These are phyloP conservation scores for Rhea americana DNA, from an alignment of 2,113 vertebrate genomes.

Conservation along the genomic window DNA sequence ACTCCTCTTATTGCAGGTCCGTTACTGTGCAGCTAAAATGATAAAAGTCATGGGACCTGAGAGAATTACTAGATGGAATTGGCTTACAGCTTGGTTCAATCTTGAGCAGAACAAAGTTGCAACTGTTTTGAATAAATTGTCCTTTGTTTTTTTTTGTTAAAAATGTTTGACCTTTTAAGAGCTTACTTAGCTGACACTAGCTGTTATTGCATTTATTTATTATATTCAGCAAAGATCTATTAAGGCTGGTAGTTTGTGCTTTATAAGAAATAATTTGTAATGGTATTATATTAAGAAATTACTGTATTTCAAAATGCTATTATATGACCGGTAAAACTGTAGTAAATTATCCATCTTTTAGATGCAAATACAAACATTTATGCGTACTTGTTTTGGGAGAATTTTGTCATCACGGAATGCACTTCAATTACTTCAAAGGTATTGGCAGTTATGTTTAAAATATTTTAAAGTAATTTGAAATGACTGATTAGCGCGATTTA, in stretches of 20 bases:
- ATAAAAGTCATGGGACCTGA: not conserved
- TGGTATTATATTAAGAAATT: not conserved
- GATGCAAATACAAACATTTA: conserved; percentile 82
- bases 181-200: not conserved
- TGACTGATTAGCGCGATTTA: not conserved
- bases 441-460: conserved; percentile 2
- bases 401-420: conserved; percentile 81
- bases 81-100: not conserved
- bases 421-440: conserved; percentile 82
- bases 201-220: not conserved
- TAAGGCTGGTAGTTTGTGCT: not conserved
- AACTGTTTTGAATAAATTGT: not conserved
- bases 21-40: not conserved
- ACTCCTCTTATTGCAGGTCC: not conserved
- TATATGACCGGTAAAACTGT: not conserved
- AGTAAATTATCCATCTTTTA: conserved; percentile 54
- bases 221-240: not conserved
- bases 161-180: not conserved
- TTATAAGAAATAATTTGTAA: not conserved
- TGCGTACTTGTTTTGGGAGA: conserved; percentile 79
- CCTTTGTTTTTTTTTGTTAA: not conserved
- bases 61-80: not conserved
- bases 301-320: not conserved
- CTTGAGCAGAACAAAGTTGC: not conserved
- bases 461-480: not conserved